A percentile compares a stretch with the other conserved stretches of the same genome.
phyloP scores from a whole-genome alignment of 2,888 invertebrate genomes.

The Acronicta alni region DNA sequence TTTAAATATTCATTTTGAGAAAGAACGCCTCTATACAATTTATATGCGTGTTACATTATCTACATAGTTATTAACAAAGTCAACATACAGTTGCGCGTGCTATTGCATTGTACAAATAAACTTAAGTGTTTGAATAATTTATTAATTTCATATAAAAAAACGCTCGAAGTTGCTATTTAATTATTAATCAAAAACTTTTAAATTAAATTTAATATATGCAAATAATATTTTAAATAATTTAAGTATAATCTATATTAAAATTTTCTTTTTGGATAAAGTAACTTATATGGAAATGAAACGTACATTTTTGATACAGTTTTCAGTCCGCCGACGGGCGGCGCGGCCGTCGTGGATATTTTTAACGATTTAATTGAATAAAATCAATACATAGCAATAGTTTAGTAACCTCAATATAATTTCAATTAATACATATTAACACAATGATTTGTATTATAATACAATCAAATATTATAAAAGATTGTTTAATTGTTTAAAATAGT shows the following conservation, averaged over 20 bases:
- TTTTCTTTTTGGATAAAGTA: no score
- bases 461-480: no score
- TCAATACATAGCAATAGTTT: neutral
- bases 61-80: conserved; percentile 53
- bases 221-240: neutral
- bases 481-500: no score
- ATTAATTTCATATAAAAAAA: conserved; percentile 52
- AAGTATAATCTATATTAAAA: no score
- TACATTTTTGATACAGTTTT: no score
- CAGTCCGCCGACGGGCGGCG: conserved; percentile 8
- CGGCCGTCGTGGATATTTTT: neutral
- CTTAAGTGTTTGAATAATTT: conserved; percentile 54
- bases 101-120: conserved; percentile 79
- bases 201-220: no score
- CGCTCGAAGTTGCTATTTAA: neutral
- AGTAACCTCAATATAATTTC: no score
- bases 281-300: no score
- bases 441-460: no score
- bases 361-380: neutral
- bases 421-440: no score
- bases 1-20: conserved; percentile 19
- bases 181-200: no score
- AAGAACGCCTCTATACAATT: conserved; percentile 42
- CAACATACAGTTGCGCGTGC: conserved; percentile 77
- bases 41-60: conserved; percentile 51